Evolutionary conservation across 1,140 invertebrate genomes (phyloP).

Genomic region (Leptinotarsa texana): DNA sequence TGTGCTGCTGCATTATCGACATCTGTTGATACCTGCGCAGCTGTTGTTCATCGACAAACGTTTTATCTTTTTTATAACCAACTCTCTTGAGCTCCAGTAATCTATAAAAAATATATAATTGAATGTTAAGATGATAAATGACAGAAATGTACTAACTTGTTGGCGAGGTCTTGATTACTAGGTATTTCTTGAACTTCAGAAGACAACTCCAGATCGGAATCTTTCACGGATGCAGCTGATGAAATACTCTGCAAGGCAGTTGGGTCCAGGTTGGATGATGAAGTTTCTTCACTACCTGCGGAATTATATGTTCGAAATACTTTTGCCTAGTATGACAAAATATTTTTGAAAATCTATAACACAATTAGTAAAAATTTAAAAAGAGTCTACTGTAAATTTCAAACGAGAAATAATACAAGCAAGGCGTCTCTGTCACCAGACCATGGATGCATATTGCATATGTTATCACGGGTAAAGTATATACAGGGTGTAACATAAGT

Average conservation of each 20-base stretch:
- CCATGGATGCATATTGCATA: no score
- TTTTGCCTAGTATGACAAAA: no score
- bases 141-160: conserved; percentile 30
- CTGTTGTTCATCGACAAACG: conserved; percentile 73
- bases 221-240: conserved; percentile 35
- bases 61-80: conserved; percentile 72
- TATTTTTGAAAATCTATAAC: no score
- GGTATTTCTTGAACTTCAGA: conserved; percentile 39
- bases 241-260: conserved; percentile 31
- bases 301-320: no score
- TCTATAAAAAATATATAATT: conserved; percentile 53
- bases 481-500: no score
- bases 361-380: no score
- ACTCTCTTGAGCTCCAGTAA: conserved; percentile 74
- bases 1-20: conserved; percentile 66
- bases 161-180: conserved; percentile 29
- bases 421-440: no score
- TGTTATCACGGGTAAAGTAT: no score
- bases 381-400: no score
- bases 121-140: background rate
- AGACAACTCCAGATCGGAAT: conserved; percentile 44
- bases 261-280: background rate
- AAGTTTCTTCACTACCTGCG: background rate
- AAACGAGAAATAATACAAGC: no score
- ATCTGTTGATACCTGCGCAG: conserved; percentile 72